Conservation (phyloP, 2,113 vertebrate species). For the Indri indri region DNA sequence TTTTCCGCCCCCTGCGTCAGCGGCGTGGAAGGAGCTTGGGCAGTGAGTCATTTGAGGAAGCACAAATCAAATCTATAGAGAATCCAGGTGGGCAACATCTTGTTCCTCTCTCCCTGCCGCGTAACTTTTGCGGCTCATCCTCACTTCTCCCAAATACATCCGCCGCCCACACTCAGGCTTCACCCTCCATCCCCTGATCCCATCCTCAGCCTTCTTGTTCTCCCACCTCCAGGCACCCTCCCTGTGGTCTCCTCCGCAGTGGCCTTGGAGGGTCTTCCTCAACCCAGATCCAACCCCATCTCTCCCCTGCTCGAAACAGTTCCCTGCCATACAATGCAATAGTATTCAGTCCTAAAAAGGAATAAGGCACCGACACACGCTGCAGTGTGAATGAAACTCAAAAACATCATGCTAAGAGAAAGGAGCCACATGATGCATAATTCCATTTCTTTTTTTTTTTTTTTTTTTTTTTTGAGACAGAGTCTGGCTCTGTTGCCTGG, state of each 20-base stretch:
- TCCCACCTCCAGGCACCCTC: background rate
- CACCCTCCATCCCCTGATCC: background rate
- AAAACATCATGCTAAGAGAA: too few relatives aligned
- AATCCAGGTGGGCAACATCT: background rate
- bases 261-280: background rate
- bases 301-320: background rate
- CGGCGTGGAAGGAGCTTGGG: background rate
- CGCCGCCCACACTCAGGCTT: background rate
- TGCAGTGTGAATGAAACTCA: background rate
- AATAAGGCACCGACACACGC: background rate
- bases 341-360: background rate
- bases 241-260: background rate
- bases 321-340: background rate
- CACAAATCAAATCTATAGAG: rapidly evolving
- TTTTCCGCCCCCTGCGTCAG: background rate
- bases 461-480: background rate
- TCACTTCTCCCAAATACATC: rapidly evolving
- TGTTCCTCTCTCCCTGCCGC: too few relatives aligned
- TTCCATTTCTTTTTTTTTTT: background rate
- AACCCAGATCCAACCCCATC: background rate
- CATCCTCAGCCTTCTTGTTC: rapidly evolving
- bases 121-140: background rate
- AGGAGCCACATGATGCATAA: background rate
- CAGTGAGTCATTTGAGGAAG: background rate
- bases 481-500: too few relatives aligned